Evolutionary conservation across 2,888 invertebrate species (phyloP).

Genomic region (Nesidiocoris tenuis): DNA sequence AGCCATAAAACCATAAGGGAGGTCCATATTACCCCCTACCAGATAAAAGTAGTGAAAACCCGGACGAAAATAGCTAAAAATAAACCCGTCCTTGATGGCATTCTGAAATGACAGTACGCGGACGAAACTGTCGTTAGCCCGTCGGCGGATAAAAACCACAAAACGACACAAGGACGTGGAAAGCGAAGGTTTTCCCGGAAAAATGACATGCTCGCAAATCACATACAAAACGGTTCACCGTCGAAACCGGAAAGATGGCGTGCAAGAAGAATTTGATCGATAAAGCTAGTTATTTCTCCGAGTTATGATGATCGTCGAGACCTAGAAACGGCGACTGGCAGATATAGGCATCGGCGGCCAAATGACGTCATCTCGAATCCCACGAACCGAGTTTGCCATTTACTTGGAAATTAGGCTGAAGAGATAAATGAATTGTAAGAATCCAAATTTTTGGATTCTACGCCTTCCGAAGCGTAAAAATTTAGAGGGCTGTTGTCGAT

Average conservation of each 20-base stretch:
- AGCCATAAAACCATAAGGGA: no score
- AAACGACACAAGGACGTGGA: not conserved
- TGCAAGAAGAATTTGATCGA: constrained; percentile 14
- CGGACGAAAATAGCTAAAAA: no score
- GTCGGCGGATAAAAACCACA: not conserved
- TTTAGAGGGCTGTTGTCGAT: no score
- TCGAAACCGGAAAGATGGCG: not conserved
- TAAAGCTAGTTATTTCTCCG: constrained; percentile 8
- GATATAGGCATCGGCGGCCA: not conserved
- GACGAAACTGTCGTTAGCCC: constrained; percentile 4
- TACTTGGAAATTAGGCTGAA: no score
- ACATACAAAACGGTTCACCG: not conserved
- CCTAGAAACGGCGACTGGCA: not conserved
- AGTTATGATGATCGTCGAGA: not conserved
- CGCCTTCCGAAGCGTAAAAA: no score
- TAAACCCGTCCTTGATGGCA: not conserved
- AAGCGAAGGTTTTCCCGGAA: not conserved
- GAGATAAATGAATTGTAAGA: no score
- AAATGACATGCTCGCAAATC: not conserved
- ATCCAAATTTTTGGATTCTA: no score
- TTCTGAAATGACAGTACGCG: not conserved
- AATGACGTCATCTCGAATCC: not conserved
- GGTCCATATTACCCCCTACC: no score
- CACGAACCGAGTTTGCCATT: not conserved
- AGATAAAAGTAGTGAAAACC: no score